Evolutionary conservation across 2,797 vertebrate species (phyloP).

Genomic region (Coregonus ussuriensis): DNA sequence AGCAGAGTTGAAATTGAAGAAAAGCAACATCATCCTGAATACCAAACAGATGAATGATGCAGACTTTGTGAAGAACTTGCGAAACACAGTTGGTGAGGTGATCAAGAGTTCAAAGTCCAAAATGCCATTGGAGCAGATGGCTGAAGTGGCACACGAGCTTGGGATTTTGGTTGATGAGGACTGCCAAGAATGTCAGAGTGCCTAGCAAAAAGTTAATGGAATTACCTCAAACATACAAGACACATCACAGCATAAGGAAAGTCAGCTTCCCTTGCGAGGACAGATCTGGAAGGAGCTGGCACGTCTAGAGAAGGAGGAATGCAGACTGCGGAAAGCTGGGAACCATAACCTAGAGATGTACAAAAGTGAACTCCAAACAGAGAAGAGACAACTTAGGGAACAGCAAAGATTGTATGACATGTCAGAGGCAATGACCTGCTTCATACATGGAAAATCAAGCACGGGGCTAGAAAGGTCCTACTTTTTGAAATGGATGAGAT

Average conservation of each 20-base stretch:
- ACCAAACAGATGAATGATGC: constrained; percentile 53
- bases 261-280: constrained; percentile 68
- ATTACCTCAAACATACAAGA: constrained; percentile 67
- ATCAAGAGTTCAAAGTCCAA: constrained; percentile 31
- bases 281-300: constrained; percentile 44
- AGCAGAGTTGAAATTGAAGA: constrained; percentile 42
- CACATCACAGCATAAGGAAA: constrained; percentile 49
- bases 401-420: constrained; percentile 62
- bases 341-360: constrained; percentile 58
- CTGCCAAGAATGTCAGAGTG: constrained; percentile 64
- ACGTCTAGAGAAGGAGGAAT: no score
- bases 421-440: constrained; percentile 62
- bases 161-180: constrained; percentile 77
- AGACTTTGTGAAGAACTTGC: constrained; percentile 53
- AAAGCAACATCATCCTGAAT: constrained; percentile 55
- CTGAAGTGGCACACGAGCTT: constrained; percentile 58
- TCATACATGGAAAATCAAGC: constrained; percentile 66
- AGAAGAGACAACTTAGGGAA: constrained; percentile 49
- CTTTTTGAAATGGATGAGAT: constrained; percentile 81
- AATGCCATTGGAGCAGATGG: constrained; percentile 36
- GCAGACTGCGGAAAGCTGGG: constrained; percentile 53
- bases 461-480: constrained; percentile 61
- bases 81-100: constrained; percentile 22
- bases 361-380: constrained; percentile 53
- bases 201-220: constrained; percentile 54